Evolutionary conservation across 2,888 invertebrate species (phyloP).

Genomic region (Chydorus sphaericus): DNA sequence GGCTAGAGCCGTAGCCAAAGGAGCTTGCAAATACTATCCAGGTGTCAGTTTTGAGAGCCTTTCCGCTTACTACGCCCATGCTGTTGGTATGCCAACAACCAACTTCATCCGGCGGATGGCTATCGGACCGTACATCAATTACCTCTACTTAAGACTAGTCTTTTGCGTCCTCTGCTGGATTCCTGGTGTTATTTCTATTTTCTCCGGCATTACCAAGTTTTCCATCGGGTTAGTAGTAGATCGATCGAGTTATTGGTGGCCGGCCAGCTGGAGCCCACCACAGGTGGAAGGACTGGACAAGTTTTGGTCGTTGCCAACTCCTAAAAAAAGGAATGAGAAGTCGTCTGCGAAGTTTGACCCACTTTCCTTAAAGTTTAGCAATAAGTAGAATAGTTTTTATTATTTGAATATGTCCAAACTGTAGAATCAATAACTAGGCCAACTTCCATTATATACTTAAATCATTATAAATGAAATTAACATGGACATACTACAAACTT

Average conservation of each 20-base stretch:
- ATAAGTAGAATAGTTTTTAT: too few species aligned
- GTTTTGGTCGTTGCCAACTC: not conserved
- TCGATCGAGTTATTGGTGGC: not conserved
- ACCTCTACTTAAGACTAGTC: slow-evolving; percentile 2
- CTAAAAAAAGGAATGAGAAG: too few species aligned
- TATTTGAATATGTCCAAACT: too few species aligned
- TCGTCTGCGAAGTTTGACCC: too few species aligned
- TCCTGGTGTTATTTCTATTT: slow-evolving; percentile 1
- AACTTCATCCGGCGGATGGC: slow-evolving; percentile 4
- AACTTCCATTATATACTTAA: too few species aligned
- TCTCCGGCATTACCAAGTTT: not conserved
- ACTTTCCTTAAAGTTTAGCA: too few species aligned
- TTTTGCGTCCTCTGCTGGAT: slow-evolving; percentile 6
- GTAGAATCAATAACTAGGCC: too few species aligned
- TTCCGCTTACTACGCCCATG: slow-evolving; percentile 21
- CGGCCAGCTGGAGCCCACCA: not conserved
- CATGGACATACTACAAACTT: too few species aligned
- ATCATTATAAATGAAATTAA: too few species aligned
- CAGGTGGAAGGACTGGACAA: not conserved
- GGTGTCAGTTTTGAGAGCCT: slow-evolving; percentile 23
- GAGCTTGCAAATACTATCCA: slow-evolving; percentile 25
- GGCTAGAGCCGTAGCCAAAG: slow-evolving; percentile 28
- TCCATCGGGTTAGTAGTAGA: slow-evolving; percentile 3
- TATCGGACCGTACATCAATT: slow-evolving; percentile 6
- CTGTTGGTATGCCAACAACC: slow-evolving; percentile 19